Percentiles rank a stretch among this genome's conserved stretches.
Evolutionary conservation across 1,140 invertebrate species (phyloP).

Genomic region (Camponotus pennsylvanicus): DNA sequence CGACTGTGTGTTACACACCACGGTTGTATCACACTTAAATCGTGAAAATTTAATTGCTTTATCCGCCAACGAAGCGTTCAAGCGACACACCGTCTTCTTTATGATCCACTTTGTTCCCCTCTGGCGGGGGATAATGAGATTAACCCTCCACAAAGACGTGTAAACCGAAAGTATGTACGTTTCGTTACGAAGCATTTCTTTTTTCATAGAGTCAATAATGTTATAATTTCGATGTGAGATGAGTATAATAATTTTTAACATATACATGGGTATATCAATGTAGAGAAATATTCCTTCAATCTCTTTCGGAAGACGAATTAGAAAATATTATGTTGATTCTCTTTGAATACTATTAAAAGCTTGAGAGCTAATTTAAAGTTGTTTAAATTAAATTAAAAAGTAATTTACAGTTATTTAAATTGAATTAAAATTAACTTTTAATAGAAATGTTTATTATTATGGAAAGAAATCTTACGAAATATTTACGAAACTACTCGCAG

Average conservation of each 20-base stretch:
- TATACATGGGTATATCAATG: background rate
- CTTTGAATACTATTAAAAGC: background rate
- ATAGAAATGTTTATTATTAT: too few species aligned
- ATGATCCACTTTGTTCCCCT: conserved; percentile 47
- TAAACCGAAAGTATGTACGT: conserved; percentile 47
- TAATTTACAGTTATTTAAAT: background rate
- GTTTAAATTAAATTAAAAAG: background rate
- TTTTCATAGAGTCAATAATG: background rate
- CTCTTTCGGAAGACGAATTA: background rate
- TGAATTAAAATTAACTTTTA: background rate
- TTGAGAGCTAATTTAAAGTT: background rate
- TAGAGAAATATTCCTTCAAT: background rate
- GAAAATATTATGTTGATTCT: background rate
- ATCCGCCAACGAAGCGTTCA: conserved; percentile 44
- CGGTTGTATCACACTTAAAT: conserved; percentile 6
- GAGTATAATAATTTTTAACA: conserved; percentile 1
- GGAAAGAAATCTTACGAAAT: too few species aligned
- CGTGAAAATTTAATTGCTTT: conserved; percentile 55
- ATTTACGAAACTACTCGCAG: too few species aligned
- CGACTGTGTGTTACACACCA: background rate
- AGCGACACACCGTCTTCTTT: conserved; percentile 48
- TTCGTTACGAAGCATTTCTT: conserved; percentile 12
- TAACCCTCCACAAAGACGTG: conserved; percentile 48
- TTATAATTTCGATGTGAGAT: conserved; percentile 25
- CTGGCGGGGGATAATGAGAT: conserved; percentile 49